Conservation (phyloP, 2,797 vertebrate species). For the Gymnothorax reevesii region DNA sequence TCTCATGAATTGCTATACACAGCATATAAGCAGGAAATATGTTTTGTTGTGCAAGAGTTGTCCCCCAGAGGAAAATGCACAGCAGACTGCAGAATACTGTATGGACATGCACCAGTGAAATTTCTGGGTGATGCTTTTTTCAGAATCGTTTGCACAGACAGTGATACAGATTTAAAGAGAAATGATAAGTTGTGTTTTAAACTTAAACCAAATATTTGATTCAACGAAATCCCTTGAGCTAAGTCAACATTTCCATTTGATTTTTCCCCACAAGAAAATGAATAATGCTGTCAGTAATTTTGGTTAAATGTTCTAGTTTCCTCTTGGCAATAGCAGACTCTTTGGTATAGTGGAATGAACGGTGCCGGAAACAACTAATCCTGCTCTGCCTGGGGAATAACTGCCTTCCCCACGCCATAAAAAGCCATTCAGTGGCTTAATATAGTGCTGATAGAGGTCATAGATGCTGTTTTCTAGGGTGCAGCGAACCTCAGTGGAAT, state of each 20-base stretch:
- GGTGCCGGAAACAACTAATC: background rate
- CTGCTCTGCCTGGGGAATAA: slow-evolving; percentile 4
- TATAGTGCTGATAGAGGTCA: slow-evolving; percentile 11
- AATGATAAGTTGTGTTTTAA: background rate
- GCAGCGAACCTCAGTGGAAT: background rate
- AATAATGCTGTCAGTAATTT: background rate
- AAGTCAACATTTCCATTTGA: background rate
- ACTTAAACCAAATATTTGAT: background rate
- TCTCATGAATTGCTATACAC: background rate
- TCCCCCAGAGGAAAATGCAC: background rate
- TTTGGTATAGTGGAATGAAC: background rate
- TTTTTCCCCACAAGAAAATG: background rate
- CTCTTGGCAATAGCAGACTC: background rate
- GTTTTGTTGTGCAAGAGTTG: background rate
- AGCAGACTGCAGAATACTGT: background rate
- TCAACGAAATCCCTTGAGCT: background rate
- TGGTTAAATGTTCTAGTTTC: background rate
- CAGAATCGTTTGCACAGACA: background rate
- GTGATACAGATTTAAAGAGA: background rate
- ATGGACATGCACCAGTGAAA: background rate
- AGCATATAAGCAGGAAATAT: background rate
- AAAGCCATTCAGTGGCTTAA: slow-evolving; percentile 5
- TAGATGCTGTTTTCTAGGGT: slow-evolving; percentile 11
- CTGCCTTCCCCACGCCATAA: background rate
- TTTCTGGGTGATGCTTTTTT: background rate